Base-by-base conservation (phyloP, 1,140 invertebrate genomes). In the Pinna nobilis region DNA sequence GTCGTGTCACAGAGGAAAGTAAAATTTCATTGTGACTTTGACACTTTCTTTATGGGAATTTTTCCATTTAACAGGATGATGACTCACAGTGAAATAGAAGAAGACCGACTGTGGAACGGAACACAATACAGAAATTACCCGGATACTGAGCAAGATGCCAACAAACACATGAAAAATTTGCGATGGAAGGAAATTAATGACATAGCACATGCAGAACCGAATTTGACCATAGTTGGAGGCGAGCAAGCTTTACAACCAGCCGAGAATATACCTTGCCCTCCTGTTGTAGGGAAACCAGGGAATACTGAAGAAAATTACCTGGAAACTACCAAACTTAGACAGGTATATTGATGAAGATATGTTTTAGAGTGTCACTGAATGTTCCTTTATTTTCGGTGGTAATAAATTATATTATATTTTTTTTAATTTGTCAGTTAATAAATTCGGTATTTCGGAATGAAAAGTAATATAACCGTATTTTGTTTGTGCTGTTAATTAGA, bases 41-140 rank as follows among this genome's bases (percentile, higher is more conserved):
- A 53, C 25, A 28, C 6, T 53, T 25, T 13, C 15, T 18, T 47
- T 47, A 3, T 3, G 44, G 5, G 20, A 18, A 47, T 47, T 15
- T 47, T 47, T 18, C 15, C 44, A 47, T 47, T 44, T 71, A 57
- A 28, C 74, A 88, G 87, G 63, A 86, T 81, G 69, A 77, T 73
- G 75, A 88, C 84, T 2, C 41, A 80, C n/a, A 67, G 60, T 33
- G 87, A 88, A 53, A 70, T 41, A 18, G 87, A 87, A 67, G 86
- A 88, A 68, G 49, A 86, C 25, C 61, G 85, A 23, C 63, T 88
- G 11, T 75, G 80, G 57, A 71, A 86, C 59, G 87, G 87, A 2
- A 82, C 76, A 61, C 64, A 82, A 18, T 87, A 88, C 55, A 67
- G 77, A 9, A 88, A 79, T 66, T 55, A 84, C 9, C 86, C 86